These are phyloP conservation scores for Limnephilus rhombicus DNA, from an alignment of 2,888 invertebrate genomes.

Conservation along the genomic window DNA sequence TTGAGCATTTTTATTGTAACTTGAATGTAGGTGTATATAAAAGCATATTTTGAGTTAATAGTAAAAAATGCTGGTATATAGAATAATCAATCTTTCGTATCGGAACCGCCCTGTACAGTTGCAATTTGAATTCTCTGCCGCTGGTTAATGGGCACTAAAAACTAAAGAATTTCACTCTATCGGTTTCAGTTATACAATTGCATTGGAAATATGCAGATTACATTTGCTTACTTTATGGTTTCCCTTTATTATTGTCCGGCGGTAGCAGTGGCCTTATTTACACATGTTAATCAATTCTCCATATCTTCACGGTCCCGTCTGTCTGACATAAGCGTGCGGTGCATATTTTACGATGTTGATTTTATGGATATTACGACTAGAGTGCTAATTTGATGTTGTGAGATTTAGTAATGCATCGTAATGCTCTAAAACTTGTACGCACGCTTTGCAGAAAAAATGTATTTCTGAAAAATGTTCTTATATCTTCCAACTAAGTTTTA, in stretches of 20 bases:
- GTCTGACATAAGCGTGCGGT: not conserved
- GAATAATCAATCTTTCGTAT: too few species aligned
- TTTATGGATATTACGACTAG: not conserved
- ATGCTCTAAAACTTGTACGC: not conserved
- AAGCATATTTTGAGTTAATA: too few species aligned
- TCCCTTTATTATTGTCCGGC: not conserved
- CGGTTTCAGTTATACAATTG: not conserved
- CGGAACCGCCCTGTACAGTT: too few species aligned
- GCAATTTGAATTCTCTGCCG: too few species aligned
- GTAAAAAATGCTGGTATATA: too few species aligned
- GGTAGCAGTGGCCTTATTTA: not conserved
- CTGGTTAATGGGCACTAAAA: too few species aligned
- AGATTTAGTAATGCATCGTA: slow-evolving; percentile 54
- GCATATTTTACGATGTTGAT: not conserved
- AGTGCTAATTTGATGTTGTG: not conserved
- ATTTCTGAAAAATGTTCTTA: not conserved
- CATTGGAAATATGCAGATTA: not conserved
- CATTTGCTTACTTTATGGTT: not conserved
- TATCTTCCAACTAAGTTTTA: not conserved
- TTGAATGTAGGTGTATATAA: too few species aligned
- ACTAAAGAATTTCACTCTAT: not conserved
- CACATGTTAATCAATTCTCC: not conserved
- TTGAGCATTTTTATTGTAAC: too few species aligned
- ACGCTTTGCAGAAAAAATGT: not conserved
- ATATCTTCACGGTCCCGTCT: not conserved